These are phyloP conservation scores for Turdus rufiventris DNA, from an alignment of 2,113 vertebrate genomes.

Conservation along the genomic window DNA sequence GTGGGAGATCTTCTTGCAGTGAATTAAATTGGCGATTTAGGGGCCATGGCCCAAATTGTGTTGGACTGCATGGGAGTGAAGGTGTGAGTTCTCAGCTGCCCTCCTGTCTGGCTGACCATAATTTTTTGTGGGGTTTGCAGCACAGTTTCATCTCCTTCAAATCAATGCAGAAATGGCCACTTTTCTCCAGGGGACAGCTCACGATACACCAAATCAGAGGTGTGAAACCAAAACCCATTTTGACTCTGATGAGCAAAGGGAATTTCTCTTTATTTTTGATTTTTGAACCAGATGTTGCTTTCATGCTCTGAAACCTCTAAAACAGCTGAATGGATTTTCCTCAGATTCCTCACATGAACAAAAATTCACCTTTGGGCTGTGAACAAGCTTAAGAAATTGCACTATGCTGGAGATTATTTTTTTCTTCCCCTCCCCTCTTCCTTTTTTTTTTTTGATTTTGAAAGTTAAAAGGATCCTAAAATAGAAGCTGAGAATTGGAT, in stretches of 20 bases:
- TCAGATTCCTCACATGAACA: constrained; percentile 16
- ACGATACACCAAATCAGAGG: neutral
- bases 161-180: neutral
- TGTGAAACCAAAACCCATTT: constrained; percentile 34
- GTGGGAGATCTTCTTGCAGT: neutral
- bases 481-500: constrained; percentile 46
- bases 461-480: constrained; percentile 51
- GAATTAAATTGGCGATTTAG: neutral
- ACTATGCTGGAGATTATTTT: neutral
- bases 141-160: neutral
- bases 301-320: constrained; percentile 53
- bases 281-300: constrained; percentile 64
- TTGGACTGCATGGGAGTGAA: neutral
- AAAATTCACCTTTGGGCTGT: constrained; percentile 54
- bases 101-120: neutral
- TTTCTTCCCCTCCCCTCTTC: neutral
- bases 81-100: neutral
- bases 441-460: neutral
- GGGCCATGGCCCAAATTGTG: rapidly evolving
- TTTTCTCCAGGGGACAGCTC: constrained; percentile 1
- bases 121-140: neutral
- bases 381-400: constrained; percentile 50
- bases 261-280: constrained; percentile 36
- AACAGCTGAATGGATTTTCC: constrained; percentile 64
- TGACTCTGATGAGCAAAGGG: constrained; percentile 42